phyloP scores from a whole-genome alignment of 1,140 invertebrate genomes.

The Trachymyrmex septentrionalis region DNA sequence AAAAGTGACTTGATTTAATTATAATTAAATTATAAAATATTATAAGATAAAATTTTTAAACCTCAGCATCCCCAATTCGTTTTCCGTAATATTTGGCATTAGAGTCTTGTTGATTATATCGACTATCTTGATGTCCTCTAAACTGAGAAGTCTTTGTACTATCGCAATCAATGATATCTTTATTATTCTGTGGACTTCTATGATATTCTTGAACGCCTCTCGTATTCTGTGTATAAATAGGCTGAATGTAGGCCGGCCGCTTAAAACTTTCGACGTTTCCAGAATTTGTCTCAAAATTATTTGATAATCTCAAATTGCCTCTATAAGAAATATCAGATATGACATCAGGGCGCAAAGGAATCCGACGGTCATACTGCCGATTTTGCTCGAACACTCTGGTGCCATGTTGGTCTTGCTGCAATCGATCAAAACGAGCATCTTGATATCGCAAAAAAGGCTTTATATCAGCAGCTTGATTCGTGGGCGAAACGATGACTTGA shows the following conservation, averaged over 20 bases:
- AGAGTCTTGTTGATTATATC: not conserved
- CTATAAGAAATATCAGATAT: not conserved
- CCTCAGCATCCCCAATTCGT: not conserved
- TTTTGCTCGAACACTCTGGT: slow-evolving; percentile 7
- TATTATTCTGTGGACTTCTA: not conserved
- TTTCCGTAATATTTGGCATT: not conserved
- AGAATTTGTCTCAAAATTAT: not conserved
- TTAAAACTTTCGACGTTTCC: not conserved
- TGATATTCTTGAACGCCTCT: slow-evolving; percentile 14
- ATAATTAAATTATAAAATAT: slow-evolving; percentile 2
- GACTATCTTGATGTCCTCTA: not conserved
- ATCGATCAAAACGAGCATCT: slow-evolving; percentile 38
- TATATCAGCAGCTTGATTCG: not conserved
- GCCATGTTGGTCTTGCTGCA: slow-evolving; percentile 10
- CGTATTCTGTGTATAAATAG: not conserved
- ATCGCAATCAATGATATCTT: slow-evolving; percentile 24
- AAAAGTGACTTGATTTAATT: not conserved
- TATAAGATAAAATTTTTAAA: not conserved
- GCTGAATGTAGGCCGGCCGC: not conserved
- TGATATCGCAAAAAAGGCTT: slow-evolving; percentile 14
- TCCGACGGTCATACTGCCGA: not conserved
- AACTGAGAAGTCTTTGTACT: not conserved
- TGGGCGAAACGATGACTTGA: slow-evolving; percentile 55
- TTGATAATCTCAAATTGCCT: not conserved
- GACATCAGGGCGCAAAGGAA: not conserved